Conservation (phyloP, 1,140 invertebrate genomes). For the Aphelenchoides fujianensis region DNA sequence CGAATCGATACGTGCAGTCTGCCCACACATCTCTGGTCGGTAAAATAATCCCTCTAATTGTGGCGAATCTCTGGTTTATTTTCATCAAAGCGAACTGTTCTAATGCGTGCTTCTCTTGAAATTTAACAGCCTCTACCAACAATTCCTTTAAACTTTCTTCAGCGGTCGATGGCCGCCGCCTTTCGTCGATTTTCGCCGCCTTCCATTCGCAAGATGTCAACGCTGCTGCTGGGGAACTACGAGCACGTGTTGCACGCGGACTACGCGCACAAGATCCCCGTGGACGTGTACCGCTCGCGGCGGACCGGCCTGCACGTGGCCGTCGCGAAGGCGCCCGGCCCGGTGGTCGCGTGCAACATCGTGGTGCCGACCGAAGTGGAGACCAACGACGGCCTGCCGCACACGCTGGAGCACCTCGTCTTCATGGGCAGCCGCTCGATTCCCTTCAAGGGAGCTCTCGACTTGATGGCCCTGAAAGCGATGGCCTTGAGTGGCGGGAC, state of each 20-base stretch:
- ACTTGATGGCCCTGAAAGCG: constrained; percentile 72
- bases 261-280: constrained; percentile 27
- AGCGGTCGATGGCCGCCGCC: too few relatives aligned
- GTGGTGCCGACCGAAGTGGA: constrained; percentile 74
- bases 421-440: constrained; percentile 86
- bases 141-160: too few relatives aligned
- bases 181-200: too few relatives aligned
- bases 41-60: too few relatives aligned
- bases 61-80: too few relatives aligned
- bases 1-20: too few relatives aligned
- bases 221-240: constrained; percentile 4
- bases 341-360: constrained; percentile 33
- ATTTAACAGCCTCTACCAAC: too few relatives aligned
- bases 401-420: constrained; percentile 85
- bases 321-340: constrained; percentile 28
- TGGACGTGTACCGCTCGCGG: constrained; percentile 30
- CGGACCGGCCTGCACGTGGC: constrained; percentile 30
- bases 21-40: too few relatives aligned
- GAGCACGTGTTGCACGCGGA: background rate
- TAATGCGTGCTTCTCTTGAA: too few relatives aligned
- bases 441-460: constrained; percentile 78
- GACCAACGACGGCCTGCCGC: constrained; percentile 85
- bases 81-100: too few relatives aligned
- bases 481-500: constrained; percentile 18
- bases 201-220: too few relatives aligned